Evolutionary conservation across 2,888 invertebrate genomes (phyloP).

Genomic region (Mallateleia sp.): DNA sequence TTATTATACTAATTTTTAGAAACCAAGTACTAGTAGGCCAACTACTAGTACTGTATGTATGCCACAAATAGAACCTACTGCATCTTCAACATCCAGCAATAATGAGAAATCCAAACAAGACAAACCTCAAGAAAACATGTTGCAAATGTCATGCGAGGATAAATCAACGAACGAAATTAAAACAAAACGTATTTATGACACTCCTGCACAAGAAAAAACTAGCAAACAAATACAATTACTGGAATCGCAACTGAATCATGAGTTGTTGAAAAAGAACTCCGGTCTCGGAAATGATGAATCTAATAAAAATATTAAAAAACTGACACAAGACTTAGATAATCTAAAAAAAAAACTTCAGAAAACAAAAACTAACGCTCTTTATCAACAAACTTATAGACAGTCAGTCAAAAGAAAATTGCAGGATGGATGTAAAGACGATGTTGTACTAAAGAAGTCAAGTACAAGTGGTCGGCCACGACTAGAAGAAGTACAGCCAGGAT

Average conservation of each 20-base stretch:
- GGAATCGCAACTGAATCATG: constrained; percentile 37
- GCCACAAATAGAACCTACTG: no score
- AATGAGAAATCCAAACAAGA: no score
- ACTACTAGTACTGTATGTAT: no score
- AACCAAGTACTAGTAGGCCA: no score
- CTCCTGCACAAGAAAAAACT: constrained; percentile 36
- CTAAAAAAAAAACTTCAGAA: constrained; percentile 38
- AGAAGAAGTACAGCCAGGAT: constrained; percentile 83
- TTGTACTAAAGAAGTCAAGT: constrained; percentile 38
- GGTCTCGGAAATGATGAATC: constrained; percentile 17
- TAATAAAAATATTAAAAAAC: constrained; percentile 45
- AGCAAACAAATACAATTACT: constrained; percentile 25
- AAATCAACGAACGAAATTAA: neutral
- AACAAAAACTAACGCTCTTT: constrained; percentile 43
- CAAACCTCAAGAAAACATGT: neutral
- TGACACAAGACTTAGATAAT: constrained; percentile 41
- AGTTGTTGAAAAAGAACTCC: constrained; percentile 16
- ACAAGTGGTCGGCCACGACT: constrained; percentile 80
- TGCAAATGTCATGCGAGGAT: neutral
- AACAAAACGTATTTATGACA: neutral
- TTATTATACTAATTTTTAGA: no score
- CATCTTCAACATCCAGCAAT: no score
- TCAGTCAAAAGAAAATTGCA: constrained; percentile 49
- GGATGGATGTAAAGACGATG: constrained; percentile 41
- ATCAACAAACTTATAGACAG: constrained; percentile 56